A percentile compares a stretch with the other conserved stretches of the same genome.
These are phyloP conservation scores for Darevskia mixta DNA, from an alignment of 2,797 vertebrate genomes.

Conservation along the genomic window DNA sequence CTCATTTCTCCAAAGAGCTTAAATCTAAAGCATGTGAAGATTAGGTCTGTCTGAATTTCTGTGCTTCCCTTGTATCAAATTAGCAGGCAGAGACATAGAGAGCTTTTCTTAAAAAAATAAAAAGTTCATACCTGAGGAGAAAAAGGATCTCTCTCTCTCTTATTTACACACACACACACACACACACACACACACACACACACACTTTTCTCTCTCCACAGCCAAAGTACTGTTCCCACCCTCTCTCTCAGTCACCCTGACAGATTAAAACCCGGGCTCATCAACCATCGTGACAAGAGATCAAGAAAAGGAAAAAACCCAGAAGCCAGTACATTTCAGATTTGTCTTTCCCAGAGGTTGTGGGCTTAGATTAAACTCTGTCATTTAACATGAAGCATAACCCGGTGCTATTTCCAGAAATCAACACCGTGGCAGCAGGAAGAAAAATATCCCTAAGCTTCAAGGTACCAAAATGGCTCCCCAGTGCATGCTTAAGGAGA, in stretches of 20 bases:
- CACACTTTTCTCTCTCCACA: constrained; percentile 51
- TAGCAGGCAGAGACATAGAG: constrained; percentile 56
- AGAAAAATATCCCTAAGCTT: constrained; percentile 22
- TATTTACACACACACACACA: too few relatives aligned
- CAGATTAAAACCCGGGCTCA: constrained; percentile 57
- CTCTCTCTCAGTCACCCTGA: constrained; percentile 55
- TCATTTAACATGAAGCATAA: constrained; percentile 38
- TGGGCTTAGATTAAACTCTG: constrained; percentile 44
- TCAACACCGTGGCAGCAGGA: constrained; percentile 32
- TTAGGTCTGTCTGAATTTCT: neutral
- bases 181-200: constrained; percentile 25
- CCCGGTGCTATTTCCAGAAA: constrained; percentile 28
- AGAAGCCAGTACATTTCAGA: constrained; percentile 46
- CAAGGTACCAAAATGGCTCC: constrained; percentile 23
- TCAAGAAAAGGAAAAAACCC: constrained; percentile 22
- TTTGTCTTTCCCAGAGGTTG: constrained; percentile 43
- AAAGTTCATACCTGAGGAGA: constrained; percentile 7
- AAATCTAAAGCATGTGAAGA: constrained; percentile 8
- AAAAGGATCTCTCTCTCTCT: too few relatives aligned
- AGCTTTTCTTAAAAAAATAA: constrained; percentile 54
- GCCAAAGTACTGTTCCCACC: constrained; percentile 38
- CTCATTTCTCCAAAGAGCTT: constrained; percentile 45
- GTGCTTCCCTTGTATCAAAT: constrained; percentile 39
- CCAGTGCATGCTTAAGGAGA: constrained; percentile 12
- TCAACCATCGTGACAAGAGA: constrained; percentile 28